These are phyloP conservation scores for Pseudachorutes palmiensis DNA, from an alignment of 1,140 invertebrate genomes.

Conservation along the genomic window DNA sequence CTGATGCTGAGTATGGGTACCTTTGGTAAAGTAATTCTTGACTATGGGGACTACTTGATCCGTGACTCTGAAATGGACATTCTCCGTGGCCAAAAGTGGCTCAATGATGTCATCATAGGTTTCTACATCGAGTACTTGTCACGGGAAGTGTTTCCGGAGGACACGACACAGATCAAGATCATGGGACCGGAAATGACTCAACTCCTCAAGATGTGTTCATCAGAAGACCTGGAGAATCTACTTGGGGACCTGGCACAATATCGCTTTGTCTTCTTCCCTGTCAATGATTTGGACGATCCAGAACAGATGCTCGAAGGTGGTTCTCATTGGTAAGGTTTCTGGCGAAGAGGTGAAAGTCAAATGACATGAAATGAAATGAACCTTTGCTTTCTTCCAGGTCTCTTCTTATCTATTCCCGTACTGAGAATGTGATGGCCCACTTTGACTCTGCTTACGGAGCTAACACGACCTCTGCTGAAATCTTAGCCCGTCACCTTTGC, in stretches of 20 bases:
- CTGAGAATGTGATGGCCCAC: background rate
- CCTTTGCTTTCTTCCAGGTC: background rate
- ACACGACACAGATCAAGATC: background rate
- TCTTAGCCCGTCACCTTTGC: background rate
- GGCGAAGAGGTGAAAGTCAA: background rate
- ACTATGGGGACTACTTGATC: conserved; percentile 5
- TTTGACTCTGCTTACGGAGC: background rate
- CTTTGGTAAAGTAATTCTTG: background rate
- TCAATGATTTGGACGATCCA: conserved; percentile 1
- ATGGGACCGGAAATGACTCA: background rate
- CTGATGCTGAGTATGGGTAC: too few relatives aligned
- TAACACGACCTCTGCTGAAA: background rate
- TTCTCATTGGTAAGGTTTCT: background rate
- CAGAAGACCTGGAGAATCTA: background rate
- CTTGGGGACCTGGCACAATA: background rate
- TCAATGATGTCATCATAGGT: background rate
- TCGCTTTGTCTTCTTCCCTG: conserved; percentile 5
- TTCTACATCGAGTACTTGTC: conserved; percentile 5
- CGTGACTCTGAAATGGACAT: background rate
- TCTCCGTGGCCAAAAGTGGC: background rate
- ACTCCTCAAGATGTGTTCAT: background rate
- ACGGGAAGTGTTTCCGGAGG: conserved; percentile 4
- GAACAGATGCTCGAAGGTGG: background rate
- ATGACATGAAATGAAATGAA: background rate
- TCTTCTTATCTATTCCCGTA: background rate